Conservation (phyloP, 2,113 vertebrate species). For the Crotophaga sulcirostris region DNA sequence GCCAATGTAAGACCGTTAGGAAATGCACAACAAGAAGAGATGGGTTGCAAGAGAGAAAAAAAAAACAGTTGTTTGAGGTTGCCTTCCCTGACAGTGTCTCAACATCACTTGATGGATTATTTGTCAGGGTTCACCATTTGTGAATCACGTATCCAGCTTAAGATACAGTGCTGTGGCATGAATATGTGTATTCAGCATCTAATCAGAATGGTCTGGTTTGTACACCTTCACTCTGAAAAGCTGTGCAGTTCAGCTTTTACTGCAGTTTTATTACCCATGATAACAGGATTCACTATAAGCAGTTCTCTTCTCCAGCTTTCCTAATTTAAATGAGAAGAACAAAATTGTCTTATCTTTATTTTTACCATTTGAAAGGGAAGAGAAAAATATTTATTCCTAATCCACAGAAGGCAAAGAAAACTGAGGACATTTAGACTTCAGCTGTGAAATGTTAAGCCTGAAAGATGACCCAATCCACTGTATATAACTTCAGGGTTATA, state of each 20-base stretch:
- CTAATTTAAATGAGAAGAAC: neutral
- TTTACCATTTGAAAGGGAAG: neutral
- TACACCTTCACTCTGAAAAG: neutral
- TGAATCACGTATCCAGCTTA: neutral
- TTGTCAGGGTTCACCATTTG: neutral
- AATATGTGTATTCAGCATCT: neutral
- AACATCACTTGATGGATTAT: neutral
- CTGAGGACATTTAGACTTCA: neutral
- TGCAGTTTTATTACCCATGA: neutral
- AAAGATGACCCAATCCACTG: neutral
- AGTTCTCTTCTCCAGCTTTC: neutral
- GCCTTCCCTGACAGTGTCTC: neutral
- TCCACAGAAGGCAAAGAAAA: neutral
- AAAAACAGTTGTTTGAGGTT: neutral
- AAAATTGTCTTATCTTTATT: conserved; percentile 22
- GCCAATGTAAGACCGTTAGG: neutral
- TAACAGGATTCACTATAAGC: neutral
- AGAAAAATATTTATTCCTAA: conserved; percentile 31
- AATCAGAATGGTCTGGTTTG: neutral
- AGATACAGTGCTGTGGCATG: neutral
- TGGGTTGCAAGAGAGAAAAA: neutral
- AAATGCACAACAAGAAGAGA: neutral
- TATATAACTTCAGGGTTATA: neutral
- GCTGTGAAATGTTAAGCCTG: neutral
- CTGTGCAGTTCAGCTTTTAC: neutral